Conservation (phyloP, 2,797 vertebrate species). For the Rhynchotus rufescens region DNA sequence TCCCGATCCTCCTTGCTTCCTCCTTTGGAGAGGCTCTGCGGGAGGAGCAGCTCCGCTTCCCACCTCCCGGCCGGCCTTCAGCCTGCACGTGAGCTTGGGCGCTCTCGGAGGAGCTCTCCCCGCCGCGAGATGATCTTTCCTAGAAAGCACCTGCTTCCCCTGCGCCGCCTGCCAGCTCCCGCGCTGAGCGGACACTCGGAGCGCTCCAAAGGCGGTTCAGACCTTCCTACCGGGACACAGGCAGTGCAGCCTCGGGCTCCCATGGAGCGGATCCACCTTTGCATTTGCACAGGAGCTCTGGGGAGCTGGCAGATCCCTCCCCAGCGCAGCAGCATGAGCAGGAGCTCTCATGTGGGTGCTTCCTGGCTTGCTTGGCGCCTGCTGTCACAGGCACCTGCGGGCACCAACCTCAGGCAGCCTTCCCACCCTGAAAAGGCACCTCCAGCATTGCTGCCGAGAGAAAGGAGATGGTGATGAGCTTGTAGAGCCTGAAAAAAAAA, state of each 20-base stretch:
- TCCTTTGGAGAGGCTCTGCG: not conserved
- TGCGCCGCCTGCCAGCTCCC: not conserved
- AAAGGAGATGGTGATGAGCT: not conserved
- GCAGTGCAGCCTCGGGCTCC: not conserved
- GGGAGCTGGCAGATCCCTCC: not conserved
- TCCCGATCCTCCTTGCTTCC: not conserved
- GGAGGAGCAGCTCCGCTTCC: not conserved
- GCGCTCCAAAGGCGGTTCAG: not conserved
- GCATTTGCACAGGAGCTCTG: not conserved
- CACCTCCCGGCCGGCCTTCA: not conserved
- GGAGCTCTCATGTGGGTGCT: not conserved
- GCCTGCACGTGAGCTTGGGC: accelerated
- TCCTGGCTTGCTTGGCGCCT: too few species aligned
- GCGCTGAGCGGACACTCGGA: not conserved
- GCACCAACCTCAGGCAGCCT: not conserved
- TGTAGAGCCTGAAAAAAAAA: not conserved
- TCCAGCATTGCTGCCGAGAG: not conserved
- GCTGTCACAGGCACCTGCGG: not conserved
- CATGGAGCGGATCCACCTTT: not conserved
- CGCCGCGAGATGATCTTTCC: not conserved
- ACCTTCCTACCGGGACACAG: not conserved
- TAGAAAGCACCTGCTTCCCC: not conserved
- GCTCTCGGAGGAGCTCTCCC: not conserved
- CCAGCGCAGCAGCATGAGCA: not conserved
- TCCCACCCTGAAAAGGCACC: not conserved